These are phyloP conservation scores for Sebastes flavidus DNA, from an alignment of 2,797 vertebrate genomes.

Conservation along the genomic window DNA sequence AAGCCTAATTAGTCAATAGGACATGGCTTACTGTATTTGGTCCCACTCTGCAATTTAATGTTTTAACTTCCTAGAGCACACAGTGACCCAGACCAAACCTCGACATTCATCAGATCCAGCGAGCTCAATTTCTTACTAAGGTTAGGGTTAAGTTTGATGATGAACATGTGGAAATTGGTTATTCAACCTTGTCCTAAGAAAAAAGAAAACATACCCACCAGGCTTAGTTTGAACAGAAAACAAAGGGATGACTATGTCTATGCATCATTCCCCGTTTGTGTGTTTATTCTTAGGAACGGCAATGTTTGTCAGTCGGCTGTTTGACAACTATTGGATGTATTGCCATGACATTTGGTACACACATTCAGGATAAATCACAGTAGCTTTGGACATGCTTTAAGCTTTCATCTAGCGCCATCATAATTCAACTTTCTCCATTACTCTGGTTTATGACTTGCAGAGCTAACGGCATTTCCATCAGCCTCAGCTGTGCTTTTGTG, in stretches of 20 bases:
- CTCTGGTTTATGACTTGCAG: background rate
- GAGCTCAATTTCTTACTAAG: background rate
- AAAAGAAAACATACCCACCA: background rate
- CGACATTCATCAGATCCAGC: background rate
- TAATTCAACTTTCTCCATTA: background rate
- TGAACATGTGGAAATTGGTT: background rate
- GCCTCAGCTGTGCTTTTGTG: background rate
- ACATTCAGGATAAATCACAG: background rate
- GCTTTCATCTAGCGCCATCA: background rate
- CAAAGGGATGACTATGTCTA: background rate
- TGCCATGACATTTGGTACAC: background rate
- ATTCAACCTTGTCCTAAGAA: background rate
- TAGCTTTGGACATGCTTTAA: background rate
- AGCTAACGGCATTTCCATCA: background rate
- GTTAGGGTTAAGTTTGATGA: background rate
- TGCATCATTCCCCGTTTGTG: background rate
- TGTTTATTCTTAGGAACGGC: background rate
- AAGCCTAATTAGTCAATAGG: constrained; percentile 65
- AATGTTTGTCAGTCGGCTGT: background rate
- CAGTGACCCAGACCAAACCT: background rate
- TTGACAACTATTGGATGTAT: background rate
- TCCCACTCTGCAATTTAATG: constrained; percentile 24
- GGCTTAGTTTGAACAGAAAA: background rate
- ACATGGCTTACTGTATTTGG: constrained; percentile 35
- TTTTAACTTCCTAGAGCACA: background rate